phyloP scores from a whole-genome alignment of 2,888 invertebrate species.

The Pterobdella sp. region DNA sequence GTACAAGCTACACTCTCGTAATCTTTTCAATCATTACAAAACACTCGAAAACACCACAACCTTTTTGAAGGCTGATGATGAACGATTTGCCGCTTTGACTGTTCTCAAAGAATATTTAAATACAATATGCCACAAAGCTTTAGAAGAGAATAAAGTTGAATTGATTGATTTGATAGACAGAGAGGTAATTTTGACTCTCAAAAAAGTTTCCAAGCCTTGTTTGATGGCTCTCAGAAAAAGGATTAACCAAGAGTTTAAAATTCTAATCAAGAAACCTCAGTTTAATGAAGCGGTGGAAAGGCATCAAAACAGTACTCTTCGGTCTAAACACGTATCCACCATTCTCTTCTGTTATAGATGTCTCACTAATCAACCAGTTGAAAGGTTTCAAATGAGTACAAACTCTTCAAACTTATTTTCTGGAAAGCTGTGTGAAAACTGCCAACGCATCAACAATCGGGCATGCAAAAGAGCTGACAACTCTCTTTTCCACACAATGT shows the following conservation, averaged over 20 bases:
- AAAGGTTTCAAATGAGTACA: conserved; percentile 6
- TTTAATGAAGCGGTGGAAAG: conserved; percentile 52
- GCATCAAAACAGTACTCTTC: conserved; percentile 42
- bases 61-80: conserved; percentile 8
- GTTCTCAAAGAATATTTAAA: conserved; percentile 20
- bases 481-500: conserved; percentile 15
- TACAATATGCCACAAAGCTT: not conserved
- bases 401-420: not conserved
- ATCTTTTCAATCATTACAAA: conserved; percentile 6
- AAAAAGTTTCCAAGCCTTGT: conserved; percentile 58
- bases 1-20: conserved; percentile 17
- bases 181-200: conserved; percentile 64
- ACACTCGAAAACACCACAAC: conserved; percentile 16
- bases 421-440: conserved; percentile 15
- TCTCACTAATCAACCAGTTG: conserved; percentile 5
- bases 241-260: conserved; percentile 56
- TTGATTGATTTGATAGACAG: conserved; percentile 63
- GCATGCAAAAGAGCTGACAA: conserved; percentile 25
- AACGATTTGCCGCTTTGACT: conserved; percentile 8
- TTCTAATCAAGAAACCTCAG: conserved; percentile 52
- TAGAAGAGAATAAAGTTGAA: conserved; percentile 39
- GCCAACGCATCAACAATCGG: conserved; percentile 26
- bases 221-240: conserved; percentile 63
- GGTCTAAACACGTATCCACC: not conserved
- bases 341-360: conserved; percentile 20